Percentiles rank a stretch among this genome's conserved stretches.
phyloP scores from a whole-genome alignment of 2,797 vertebrate genomes.

The Onychomys arenicola region DNA sequence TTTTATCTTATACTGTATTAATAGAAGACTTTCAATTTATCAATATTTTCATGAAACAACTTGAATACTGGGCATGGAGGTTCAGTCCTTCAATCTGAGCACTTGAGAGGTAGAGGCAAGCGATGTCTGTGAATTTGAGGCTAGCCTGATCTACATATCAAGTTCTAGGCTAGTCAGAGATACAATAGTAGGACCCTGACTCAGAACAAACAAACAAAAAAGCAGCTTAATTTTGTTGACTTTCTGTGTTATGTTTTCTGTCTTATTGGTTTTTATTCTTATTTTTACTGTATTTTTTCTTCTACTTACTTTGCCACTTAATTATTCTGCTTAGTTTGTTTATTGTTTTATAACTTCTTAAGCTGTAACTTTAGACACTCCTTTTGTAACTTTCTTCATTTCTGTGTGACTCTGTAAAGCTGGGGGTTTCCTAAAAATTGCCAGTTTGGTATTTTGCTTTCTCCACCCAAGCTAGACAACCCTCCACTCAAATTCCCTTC shows the following conservation, averaged over 20 bases:
- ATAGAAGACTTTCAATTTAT: neutral
- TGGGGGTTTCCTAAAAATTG: neutral
- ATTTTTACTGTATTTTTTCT: neutral
- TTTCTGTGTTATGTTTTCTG: neutral
- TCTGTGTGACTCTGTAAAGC: neutral
- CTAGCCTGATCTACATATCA: neutral
- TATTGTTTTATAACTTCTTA: neutral
- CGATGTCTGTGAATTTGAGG: neutral
- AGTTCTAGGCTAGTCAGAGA: neutral
- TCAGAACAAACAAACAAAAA: neutral
- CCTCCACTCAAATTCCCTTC: neutral
- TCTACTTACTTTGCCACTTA: neutral
- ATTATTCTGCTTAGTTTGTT: neutral
- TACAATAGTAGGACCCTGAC: neutral
- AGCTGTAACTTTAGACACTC: neutral
- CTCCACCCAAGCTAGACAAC: neutral
- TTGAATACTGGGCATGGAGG: neutral
- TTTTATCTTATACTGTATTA: neutral
- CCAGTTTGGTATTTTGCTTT: neutral
- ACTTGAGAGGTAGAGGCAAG: neutral
- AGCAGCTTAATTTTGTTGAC: neutral
- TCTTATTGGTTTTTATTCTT: neutral
- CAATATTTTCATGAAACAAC: neutral
- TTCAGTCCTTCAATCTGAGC: neutral
- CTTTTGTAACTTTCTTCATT: neutral